A percentile compares a stretch with the other conserved stretches of the same genome.
These are phyloP conservation scores for Dysidea cf. avara DNA, from an alignment of 37 sponge, comb jelly and placozoan genomes.

Conservation along the genomic window DNA sequence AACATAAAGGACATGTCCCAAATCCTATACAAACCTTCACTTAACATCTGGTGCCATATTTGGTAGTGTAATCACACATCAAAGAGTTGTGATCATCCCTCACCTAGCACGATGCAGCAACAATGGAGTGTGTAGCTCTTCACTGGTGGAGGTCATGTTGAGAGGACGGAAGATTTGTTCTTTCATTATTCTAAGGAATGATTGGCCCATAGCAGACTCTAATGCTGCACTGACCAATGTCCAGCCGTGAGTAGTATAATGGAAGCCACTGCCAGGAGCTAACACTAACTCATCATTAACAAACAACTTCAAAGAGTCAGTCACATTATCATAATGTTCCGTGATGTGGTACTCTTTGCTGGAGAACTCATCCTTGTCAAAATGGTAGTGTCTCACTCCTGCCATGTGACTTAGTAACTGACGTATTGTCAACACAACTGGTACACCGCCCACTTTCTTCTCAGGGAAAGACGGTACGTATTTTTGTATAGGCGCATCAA, in stretches of 20 bases:
- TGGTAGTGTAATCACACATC: too few relatives aligned
- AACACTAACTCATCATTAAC: conserved; percentile 57
- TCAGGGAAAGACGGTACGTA: conserved; percentile 75
- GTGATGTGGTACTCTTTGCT: conserved; percentile 55
- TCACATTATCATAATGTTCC: conserved; percentile 44
- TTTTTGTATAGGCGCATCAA: conserved; percentile 77
- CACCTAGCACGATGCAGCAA: conserved; percentile 67
- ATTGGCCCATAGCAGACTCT: conserved; percentile 61
- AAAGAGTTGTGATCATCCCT: background rate
- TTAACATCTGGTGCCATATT: too few relatives aligned
- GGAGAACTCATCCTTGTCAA: conserved; percentile 14
- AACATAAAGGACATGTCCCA: too few relatives aligned
- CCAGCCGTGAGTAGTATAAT: conserved; percentile 90
- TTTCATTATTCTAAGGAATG: conserved; percentile 62
- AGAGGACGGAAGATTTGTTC: conserved; percentile 51
- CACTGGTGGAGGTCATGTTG: conserved; percentile 41
- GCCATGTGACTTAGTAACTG: conserved; percentile 75
- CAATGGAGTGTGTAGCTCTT: conserved; percentile 50
- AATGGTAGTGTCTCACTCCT: conserved; percentile 74
- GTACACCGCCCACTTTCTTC: conserved; percentile 61
- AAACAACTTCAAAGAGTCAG: conserved; percentile 72
- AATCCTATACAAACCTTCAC: too few relatives aligned
- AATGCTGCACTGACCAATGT: conserved; percentile 84
- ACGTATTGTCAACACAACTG: conserved; percentile 66
- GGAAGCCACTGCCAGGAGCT: conserved; percentile 59